Percentiles rank a stretch among this genome's conserved stretches.
These are phyloP conservation scores for Ammospiza maritima DNA, from an alignment of 2,797 vertebrate species.

Conservation along the genomic window DNA sequence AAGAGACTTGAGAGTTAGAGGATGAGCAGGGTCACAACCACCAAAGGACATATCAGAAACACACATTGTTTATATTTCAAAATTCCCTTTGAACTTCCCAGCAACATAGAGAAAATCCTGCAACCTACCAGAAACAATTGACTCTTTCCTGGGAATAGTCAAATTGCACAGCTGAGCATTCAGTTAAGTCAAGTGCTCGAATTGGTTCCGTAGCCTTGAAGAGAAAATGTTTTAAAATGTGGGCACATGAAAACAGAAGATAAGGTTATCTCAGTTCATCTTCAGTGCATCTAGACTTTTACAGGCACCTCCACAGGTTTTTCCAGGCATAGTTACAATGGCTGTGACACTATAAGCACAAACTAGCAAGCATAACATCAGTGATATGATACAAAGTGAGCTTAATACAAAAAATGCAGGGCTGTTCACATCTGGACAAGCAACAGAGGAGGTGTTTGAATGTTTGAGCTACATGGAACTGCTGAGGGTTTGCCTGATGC, in stretches of 20 bases:
- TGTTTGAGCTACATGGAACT: background rate
- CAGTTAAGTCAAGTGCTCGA: constrained; percentile 87
- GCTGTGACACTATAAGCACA: background rate
- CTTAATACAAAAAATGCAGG: rapidly evolving
- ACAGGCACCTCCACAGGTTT: background rate
- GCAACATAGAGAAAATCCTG: background rate
- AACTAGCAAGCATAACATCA: background rate
- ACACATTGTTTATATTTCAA: background rate
- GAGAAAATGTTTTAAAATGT: constrained; percentile 20
- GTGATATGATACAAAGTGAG: background rate
- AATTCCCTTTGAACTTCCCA: background rate
- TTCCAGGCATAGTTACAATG: background rate
- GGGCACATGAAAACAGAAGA: background rate
- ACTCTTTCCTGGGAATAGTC: constrained; percentile 95
- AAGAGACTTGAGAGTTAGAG: background rate
- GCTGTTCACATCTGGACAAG: background rate
- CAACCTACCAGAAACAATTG: constrained; percentile 95
- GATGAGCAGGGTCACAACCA: background rate
- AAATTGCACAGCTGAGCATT: constrained; percentile 94
- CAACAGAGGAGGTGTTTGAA: background rate
- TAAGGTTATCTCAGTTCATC: background rate
- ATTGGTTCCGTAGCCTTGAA: constrained; percentile 90
- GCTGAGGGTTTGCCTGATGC: background rate
- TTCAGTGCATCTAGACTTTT: background rate
- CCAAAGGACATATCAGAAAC: background rate